Evolutionary conservation across 1,140 invertebrate genomes (phyloP), one percentile per base, ranked within the genome.

Genomic region (Pantala flavescens): DNA sequence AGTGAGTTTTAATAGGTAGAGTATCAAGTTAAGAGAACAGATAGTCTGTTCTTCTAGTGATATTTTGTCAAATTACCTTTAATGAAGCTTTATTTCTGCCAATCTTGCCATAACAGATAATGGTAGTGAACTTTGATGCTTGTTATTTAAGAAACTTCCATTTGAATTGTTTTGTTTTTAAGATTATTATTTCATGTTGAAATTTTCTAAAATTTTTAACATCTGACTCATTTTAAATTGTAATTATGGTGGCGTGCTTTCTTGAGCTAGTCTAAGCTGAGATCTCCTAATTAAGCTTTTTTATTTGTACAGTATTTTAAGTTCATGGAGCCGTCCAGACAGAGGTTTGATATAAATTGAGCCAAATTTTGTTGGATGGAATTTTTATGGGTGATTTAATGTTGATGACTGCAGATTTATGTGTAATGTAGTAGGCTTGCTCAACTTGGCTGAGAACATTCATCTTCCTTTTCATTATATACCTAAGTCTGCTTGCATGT

Each of bases 271-370:
- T 63, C 49, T 21, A 19, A 7, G 49, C 49, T 63, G 12, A 63
- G 49, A 63, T 63, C 49, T 63, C 49, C 49, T 5, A 21, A 16
- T 19, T 14, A 63, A 19, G 49, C n/a, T 63, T 16, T 19, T 63
- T 63, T 63, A 63, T 63, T 63, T 63, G 49, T 63, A 63, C 49
- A 63, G 49, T 63, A 21, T 63, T 63, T 63, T 63, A 19, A 19
- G 14, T 63, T 19, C 5, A 5, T 63, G 49, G 49, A 63, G 49
- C 49, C 49, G 49, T 63, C 49, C 49, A 63, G 3, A 63, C 49
- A 63, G n/a, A 19, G 28, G 28, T 36, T 36, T 36, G 9, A 5
- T 9, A 36, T 36, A 36, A 36, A 9, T 36, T 21, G 3, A 63
- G 49, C 49, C 12, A 7, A 3, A 63, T 19, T 3, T 63, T 63